These are phyloP conservation scores for Tapirus indicus DNA, from an alignment of 2,797 vertebrate species.

Conservation along the genomic window DNA sequence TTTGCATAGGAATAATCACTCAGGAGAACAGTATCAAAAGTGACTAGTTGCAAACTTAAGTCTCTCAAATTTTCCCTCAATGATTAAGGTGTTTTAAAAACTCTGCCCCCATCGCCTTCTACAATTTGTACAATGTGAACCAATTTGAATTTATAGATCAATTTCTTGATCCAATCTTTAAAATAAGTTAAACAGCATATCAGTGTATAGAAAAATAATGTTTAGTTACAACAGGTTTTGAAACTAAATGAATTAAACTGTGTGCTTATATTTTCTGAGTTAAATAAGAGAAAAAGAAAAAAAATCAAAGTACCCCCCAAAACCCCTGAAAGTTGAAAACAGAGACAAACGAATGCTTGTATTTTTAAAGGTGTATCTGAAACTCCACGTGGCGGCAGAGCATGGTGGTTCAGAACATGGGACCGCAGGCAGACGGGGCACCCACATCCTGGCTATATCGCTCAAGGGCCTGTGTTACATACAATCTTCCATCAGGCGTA, in stretches of 20 bases:
- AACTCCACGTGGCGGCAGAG: rapidly evolving
- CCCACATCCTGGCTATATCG: no score
- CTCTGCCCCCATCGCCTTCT: background rate
- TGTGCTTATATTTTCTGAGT: background rate
- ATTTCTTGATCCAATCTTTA: constrained; percentile 18
- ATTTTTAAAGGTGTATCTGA: background rate
- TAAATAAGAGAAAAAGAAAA: background rate
- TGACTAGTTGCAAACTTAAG: background rate
- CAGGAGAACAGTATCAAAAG: background rate
- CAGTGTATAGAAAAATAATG: background rate
- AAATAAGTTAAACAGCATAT: background rate
- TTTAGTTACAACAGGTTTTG: background rate
- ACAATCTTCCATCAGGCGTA: background rate
- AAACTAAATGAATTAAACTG: background rate
- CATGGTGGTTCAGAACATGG: background rate
- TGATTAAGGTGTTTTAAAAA: constrained; percentile 5
- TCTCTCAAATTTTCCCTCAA: constrained; percentile 30
- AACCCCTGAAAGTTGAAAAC: background rate
- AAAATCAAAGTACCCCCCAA: background rate
- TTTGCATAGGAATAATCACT: background rate
- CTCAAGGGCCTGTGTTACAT: background rate
- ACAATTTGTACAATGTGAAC: background rate
- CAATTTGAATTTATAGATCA: background rate
- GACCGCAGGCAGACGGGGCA: background rate
- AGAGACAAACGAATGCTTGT: background rate